Evolutionary conservation across 2,888 invertebrate species (phyloP).

Genomic region (Rhabditoides inermis): DNA sequence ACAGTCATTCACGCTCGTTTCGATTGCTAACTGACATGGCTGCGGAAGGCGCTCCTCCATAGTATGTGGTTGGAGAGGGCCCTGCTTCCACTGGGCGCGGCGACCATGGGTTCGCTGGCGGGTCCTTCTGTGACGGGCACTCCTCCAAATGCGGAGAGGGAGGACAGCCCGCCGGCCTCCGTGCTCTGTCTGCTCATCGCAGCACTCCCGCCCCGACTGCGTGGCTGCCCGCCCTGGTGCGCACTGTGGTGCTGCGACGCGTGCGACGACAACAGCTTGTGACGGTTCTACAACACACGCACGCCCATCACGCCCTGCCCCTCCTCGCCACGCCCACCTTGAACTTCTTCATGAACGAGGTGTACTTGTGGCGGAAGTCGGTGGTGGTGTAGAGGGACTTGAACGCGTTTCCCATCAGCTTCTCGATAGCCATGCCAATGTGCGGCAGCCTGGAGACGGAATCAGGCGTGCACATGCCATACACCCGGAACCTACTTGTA

Average conservation of each 20-base stretch:
- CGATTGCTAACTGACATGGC: constrained; percentile 17
- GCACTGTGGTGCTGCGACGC: too few relatives aligned
- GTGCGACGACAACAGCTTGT: too few relatives aligned
- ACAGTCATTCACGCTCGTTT: background rate
- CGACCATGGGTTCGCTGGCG: constrained; percentile 14
- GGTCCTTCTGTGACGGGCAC: too few relatives aligned
- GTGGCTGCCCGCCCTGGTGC: too few relatives aligned
- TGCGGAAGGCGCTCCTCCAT: constrained; percentile 43
- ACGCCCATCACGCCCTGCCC: too few relatives aligned
- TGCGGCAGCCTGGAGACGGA: constrained; percentile 66
- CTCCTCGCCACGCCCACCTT: too few relatives aligned
- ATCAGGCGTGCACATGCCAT: background rate
- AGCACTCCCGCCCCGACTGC: too few relatives aligned
- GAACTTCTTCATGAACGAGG: constrained; percentile 24
- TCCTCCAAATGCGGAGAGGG: too few relatives aligned
- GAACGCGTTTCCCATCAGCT: constrained; percentile 95
- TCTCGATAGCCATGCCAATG: constrained; percentile 90
- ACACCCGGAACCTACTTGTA: constrained; percentile 68
- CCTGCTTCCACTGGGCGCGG: constrained; percentile 32
- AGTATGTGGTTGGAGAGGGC: constrained; percentile 47
- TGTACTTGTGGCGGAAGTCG: constrained; percentile 63
- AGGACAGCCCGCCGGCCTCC: too few relatives aligned
- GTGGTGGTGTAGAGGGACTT: constrained; percentile 84
- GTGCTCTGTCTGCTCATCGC: too few relatives aligned
- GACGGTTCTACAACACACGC: too few relatives aligned